Evolutionary conservation across 2,888 invertebrate genomes (phyloP).

Genomic region (Catocala fraxini): DNA sequence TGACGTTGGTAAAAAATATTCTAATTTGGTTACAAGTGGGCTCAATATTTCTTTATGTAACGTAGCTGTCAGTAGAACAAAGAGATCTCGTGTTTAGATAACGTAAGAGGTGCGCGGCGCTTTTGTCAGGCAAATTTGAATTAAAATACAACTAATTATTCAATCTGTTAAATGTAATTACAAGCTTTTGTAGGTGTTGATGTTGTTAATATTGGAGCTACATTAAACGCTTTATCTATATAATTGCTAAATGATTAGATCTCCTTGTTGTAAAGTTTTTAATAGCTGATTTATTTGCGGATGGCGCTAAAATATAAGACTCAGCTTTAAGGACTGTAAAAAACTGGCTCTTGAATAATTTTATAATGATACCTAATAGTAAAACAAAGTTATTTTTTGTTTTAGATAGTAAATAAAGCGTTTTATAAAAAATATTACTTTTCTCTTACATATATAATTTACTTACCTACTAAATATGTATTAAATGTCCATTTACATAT

Average conservation of each 20-base stretch:
- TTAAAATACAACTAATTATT: constrained; percentile 28
- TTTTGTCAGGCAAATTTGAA: constrained; percentile 26
- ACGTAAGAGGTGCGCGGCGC: constrained; percentile 16
- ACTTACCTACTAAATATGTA: too few relatives aligned
- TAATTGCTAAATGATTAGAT: constrained; percentile 12
- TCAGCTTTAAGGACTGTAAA: too few relatives aligned
- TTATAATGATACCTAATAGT: too few relatives aligned
- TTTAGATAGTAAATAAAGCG: too few relatives aligned
- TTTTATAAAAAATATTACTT: too few relatives aligned
- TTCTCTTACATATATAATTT: too few relatives aligned
- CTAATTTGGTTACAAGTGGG: constrained; percentile 52
- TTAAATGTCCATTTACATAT: too few relatives aligned
- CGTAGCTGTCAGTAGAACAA: constrained; percentile 44
- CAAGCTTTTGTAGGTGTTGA: constrained; percentile 35
- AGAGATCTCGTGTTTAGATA: constrained; percentile 47
- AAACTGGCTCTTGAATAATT: too few relatives aligned
- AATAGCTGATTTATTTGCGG: constrained; percentile 10
- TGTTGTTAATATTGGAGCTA: constrained; percentile 14
- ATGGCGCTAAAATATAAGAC: constrained; percentile 1
- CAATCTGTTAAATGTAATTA: constrained; percentile 27
- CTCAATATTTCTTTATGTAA: constrained; percentile 43
- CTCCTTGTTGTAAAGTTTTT: background rate
- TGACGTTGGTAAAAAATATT: constrained; percentile 53
- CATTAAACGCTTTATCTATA: constrained; percentile 6
- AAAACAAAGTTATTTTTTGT: too few relatives aligned